Conservation (phyloP, 2,797 vertebrate genomes). For the Myripristis jacobus region DNA sequence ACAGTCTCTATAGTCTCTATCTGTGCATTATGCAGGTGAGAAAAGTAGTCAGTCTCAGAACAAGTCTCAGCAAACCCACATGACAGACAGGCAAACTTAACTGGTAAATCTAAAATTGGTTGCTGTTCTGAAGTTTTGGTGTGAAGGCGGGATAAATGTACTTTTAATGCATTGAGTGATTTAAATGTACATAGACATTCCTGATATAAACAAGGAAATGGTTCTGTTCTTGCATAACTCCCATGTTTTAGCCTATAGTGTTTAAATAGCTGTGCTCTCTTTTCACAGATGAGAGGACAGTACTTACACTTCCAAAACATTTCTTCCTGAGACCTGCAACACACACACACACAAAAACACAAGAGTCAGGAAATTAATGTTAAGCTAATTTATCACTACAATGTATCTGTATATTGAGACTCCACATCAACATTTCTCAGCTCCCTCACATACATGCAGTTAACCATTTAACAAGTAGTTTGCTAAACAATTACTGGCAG, state of each 20-base stretch:
- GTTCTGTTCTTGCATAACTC: slow-evolving; percentile 23
- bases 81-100: neutral
- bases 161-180: slow-evolving; percentile 26
- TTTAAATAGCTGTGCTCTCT: slow-evolving; percentile 6
- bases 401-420: no score
- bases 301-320: slow-evolving; percentile 11
- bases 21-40: slow-evolving; percentile 27
- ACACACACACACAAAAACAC: neutral
- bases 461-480: no score
- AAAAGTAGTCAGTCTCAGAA: slow-evolving; percentile 21
- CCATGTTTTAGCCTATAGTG: slow-evolving; percentile 27
- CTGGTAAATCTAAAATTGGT: neutral
- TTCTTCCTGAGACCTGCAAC: neutral
- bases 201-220: slow-evolving; percentile 42
- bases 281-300: slow-evolving; percentile 8
- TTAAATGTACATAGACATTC: slow-evolving; percentile 39
- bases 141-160: slow-evolving; percentile 6
- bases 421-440: no score
- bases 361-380: no score
- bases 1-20: slow-evolving; percentile 50
- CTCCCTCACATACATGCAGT: no score
- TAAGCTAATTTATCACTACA: no score
- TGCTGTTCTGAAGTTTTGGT: slow-evolving; percentile 1
- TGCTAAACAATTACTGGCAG: no score
- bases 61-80: no score